Evolutionary conservation across 1,140 invertebrate species (phyloP).

Genomic region (Zaprionus ghesquierei): DNA sequence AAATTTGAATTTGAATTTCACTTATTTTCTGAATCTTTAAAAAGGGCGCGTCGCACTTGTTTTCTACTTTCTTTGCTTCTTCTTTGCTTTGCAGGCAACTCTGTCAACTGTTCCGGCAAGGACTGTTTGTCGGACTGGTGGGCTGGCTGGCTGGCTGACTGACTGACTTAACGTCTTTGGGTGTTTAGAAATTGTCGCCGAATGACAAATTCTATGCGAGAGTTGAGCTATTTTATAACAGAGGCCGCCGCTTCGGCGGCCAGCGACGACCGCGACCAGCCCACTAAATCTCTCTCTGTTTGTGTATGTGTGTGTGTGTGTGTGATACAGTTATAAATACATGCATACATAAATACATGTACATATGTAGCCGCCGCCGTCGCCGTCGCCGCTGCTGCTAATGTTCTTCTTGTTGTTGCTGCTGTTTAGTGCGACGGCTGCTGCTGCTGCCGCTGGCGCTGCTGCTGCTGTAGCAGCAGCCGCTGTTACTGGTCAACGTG

Average conservation of each 20-base stretch:
- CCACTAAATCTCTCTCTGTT: slow-evolving; percentile 5
- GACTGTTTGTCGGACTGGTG: slow-evolving; percentile 19
- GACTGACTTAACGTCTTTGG: slow-evolving; percentile 52
- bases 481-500: slow-evolving; percentile 18
- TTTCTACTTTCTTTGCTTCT: not conserved
- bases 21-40: slow-evolving; percentile 6
- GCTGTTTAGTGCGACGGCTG: not conserved
- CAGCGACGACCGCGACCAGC: slow-evolving; percentile 23
- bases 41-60: slow-evolving; percentile 38
- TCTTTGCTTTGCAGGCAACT: not conserved
- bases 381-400: slow-evolving; percentile 3
- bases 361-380: not conserved
- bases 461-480: slow-evolving; percentile 4
- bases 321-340: not conserved
- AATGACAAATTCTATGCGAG: slow-evolving; percentile 56
- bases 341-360: not conserved
- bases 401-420: not conserved
- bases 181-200: slow-evolving; percentile 68
- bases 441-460: not conserved
- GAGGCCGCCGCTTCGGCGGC: slow-evolving; percentile 9
- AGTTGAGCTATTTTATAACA: slow-evolving; percentile 54
- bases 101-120: slow-evolving; percentile 29
- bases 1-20: slow-evolving; percentile 5
- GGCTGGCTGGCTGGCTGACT: slow-evolving; percentile 26
- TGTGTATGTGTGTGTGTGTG: not conserved